Evolutionary conservation across 2,888 invertebrate genomes (phyloP), one percentile per base, ranked within the genome.

Genomic region (Eulithis testata): DNA sequence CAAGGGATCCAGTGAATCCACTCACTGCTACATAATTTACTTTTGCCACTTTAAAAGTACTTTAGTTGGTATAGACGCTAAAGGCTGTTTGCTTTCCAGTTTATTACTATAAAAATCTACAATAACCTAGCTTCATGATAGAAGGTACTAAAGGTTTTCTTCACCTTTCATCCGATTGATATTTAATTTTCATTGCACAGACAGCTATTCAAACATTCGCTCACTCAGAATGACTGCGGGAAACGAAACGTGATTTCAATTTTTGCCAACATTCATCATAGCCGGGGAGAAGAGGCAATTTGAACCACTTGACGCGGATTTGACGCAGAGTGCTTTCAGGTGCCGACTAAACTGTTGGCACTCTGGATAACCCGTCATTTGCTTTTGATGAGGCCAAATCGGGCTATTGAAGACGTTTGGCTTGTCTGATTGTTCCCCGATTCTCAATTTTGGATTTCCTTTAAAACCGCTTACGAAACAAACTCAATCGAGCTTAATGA

Each of bases 181-280:
- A 79, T 81, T 49, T 49, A 49, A 49, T 49, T 49, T 80, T 77
- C 74, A 21, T 21, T 21, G 21, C 21, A 72, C 74, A 74, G 79
- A 78, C 75, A 79, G 68, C 77, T 70, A 82, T 84, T 83, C 80
- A 77, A 71, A 75, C 77, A 78, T 78, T 76, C 76, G 70, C 77
- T 77, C 75, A 71, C 72, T 59, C 65, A 63, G 74, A 82, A 83
- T 83, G 78, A 82, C 77, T 80, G 77, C 76, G 78, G 78, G 72
- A 85, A 87, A 82, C 78, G 82, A 83, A 86, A 86, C 82, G 82
- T 81, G 84, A 87, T 87, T 87, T 86, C 83, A 87, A 88, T 88
- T 87, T 71, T 87, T 82, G 79, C 81, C 76, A 76, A 83, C 85
- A 88, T 89, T 88, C 86, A 86, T 87, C 85, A 87, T 86, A 84